Evolutionary conservation across 1,140 invertebrate genomes (phyloP).

Genomic region (Lasioglossum albipes): DNA sequence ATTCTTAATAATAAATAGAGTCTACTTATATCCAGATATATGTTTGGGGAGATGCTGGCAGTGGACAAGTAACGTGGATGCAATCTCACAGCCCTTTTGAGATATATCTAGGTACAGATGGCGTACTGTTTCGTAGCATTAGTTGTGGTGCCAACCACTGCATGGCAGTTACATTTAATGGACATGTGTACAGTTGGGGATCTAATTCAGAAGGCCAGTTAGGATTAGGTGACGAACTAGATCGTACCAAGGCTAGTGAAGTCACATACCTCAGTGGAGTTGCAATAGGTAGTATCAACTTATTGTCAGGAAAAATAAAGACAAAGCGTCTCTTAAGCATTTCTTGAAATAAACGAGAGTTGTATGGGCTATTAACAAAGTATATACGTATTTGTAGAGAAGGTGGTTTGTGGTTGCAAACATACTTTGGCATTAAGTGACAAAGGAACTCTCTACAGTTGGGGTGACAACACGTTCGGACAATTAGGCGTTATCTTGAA

Average conservation of each 20-base stretch:
- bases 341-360: neutral
- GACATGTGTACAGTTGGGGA: no score
- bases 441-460: slow-evolving; percentile 84
- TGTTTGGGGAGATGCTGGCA: neutral
- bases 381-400: slow-evolving; percentile 64
- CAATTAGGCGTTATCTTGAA: slow-evolving; percentile 81
- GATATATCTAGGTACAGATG: no score
- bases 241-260: neutral
- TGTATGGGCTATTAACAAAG: neutral
- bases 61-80: no score
- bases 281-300: neutral
- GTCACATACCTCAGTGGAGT: neutral
- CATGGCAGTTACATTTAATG: no score
- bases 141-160: neutral
- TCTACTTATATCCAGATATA: slow-evolving; percentile 79
- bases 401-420: slow-evolving; percentile 85
- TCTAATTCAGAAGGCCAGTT: no score
- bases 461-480: slow-evolving; percentile 85
- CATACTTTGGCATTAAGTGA: slow-evolving; percentile 85
- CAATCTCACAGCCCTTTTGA: no score
- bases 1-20: neutral
- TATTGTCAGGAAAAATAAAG: no score
- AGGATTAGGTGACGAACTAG: no score
- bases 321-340: no score
- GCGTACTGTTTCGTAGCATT: neutral